These are phyloP conservation scores for Spatula versicolor DNA, from an alignment of 2,797 vertebrate species.

Conservation along the genomic window DNA sequence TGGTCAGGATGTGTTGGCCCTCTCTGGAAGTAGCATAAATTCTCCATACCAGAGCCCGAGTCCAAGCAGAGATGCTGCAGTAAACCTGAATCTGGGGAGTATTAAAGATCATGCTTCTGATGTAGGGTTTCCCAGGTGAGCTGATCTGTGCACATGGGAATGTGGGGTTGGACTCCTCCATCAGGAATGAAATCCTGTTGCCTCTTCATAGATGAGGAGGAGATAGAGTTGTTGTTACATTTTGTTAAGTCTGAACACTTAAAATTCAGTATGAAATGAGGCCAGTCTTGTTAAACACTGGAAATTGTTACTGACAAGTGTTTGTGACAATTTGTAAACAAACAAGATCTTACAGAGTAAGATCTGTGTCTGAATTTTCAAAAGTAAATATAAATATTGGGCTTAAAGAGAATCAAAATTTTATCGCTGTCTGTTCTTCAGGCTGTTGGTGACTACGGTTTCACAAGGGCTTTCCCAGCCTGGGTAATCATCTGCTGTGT, in stretches of 20 bases:
- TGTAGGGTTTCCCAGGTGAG: neutral
- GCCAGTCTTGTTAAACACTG: neutral
- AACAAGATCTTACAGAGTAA: neutral
- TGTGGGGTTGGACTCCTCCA: neutral
- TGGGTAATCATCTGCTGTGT: neutral
- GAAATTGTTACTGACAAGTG: neutral
- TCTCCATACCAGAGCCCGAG: neutral
- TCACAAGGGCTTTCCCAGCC: neutral
- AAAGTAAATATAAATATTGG: neutral
- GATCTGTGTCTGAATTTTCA: neutral
- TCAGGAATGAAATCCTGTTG: neutral
- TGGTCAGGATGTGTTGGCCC: neutral
- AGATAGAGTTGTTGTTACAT: neutral
- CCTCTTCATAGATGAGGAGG: neutral
- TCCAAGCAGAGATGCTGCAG: neutral
- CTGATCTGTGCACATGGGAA: neutral
- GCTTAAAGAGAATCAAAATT: neutral
- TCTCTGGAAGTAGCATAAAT: neutral
- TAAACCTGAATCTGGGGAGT: neutral
- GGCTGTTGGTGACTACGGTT: neutral
- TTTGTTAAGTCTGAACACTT: neutral
- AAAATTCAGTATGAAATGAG: neutral
- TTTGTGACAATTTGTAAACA: neutral
- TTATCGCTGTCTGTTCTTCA: neutral
- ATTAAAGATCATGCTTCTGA: neutral